Evolutionary conservation across 2,797 vertebrate species (phyloP).

Genomic region (Xerus rutilus): DNA sequence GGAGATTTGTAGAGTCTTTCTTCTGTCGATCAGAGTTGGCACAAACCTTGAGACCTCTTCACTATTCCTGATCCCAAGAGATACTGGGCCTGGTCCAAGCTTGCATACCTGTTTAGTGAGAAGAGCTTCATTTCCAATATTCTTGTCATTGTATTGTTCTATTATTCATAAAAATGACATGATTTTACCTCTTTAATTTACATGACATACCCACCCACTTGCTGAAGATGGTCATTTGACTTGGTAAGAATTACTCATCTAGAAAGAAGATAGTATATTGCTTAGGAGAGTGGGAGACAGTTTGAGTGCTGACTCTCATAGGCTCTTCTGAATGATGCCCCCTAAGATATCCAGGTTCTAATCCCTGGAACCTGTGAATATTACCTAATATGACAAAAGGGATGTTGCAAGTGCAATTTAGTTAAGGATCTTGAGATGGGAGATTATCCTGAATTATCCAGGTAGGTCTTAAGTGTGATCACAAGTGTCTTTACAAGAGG

Average conservation of each 20-base stretch:
- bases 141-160: neutral
- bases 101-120: neutral
- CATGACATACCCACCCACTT: neutral
- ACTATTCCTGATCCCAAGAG: neutral
- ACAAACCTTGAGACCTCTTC: neutral
- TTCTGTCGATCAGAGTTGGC: neutral
- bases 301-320: neutral
- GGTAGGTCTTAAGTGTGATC: neutral
- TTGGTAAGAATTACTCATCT: constrained; percentile 11
- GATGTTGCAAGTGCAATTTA: constrained; percentile 41
- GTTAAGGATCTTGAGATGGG: constrained; percentile 15
- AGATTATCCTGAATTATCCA: constrained; percentile 30
- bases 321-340: neutral
- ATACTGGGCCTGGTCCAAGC: neutral
- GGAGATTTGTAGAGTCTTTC: neutral
- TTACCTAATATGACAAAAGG: neutral
- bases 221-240: neutral
- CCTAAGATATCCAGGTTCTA: neutral
- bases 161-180: neutral
- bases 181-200: constrained; percentile 17
- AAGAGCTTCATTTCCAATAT: neutral
- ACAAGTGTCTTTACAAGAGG: neutral
- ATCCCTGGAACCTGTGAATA: neutral
- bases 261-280: neutral
- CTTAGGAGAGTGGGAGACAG: neutral